Evolutionary conservation across 2,888 invertebrate species (phyloP).

Genomic region (Pocota personata): DNA sequence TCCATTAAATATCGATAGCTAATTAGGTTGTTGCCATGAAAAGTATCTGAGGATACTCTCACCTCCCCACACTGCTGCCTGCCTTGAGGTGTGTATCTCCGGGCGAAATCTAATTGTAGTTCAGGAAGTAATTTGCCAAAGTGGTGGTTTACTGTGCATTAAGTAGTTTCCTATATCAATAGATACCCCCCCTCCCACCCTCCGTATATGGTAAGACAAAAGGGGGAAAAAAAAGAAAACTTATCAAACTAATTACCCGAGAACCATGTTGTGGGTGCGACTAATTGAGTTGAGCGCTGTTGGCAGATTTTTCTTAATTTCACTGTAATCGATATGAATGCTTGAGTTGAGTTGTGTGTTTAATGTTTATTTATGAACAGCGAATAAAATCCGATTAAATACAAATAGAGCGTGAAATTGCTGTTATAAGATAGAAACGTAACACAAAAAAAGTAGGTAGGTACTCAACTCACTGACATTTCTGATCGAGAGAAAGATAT

Average conservation of each 20-base stretch:
- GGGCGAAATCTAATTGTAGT: slow-evolving; percentile 33
- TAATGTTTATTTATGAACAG: slow-evolving; percentile 30
- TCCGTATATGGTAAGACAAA: neutral
- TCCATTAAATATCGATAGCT: slow-evolving; percentile 58
- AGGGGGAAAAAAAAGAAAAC: slow-evolving; percentile 2
- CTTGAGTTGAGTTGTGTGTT: slow-evolving; percentile 12
- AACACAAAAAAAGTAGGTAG: neutral
- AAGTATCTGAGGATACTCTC: slow-evolving; percentile 30
- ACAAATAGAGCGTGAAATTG: slow-evolving; percentile 71
- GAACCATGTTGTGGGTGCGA: slow-evolving; percentile 62
- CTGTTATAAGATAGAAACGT: slow-evolving; percentile 21
- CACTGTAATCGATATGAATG: slow-evolving; percentile 48
- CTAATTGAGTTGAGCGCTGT: slow-evolving; percentile 64
- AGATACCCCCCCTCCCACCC: neutral
- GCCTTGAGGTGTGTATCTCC: slow-evolving; percentile 36
- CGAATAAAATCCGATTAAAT: slow-evolving; percentile 55
- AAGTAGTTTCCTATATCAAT: slow-evolving; percentile 3
- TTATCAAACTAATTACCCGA: slow-evolving; percentile 48
- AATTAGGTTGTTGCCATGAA: slow-evolving; percentile 44
- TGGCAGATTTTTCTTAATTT: slow-evolving; percentile 44
- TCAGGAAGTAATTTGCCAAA: slow-evolving; percentile 43
- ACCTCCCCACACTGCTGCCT: neutral
- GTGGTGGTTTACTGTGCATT: slow-evolving; percentile 10
- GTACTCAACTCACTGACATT: slow-evolving; percentile 32
- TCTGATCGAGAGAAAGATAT: slow-evolving; percentile 23